Evolutionary conservation across 2,113 vertebrate genomes (phyloP), one percentile per base, ranked within the genome.

Genomic region (Sminthopsis crassicaudata): DNA sequence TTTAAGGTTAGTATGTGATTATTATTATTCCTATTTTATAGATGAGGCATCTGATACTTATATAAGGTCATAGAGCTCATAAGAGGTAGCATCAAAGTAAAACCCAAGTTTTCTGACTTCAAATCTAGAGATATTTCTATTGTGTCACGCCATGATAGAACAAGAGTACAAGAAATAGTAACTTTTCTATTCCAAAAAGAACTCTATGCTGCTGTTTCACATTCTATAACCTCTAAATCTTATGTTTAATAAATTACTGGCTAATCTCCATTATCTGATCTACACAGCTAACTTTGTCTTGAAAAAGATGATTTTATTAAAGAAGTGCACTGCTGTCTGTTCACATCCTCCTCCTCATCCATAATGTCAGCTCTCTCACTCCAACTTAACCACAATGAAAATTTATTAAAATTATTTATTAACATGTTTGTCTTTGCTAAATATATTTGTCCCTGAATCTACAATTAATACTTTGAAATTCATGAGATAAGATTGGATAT

Each of bases 391-490:
- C 9, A 1, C 50, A 0, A 51, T 51, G 50, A 51, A 48, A 48
- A 7, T 48, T 48, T 48, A 48, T 48, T 48, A 48, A 48, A 48
- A 48, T 48, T 48, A 48, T 48, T 48, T 48, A 48, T 48, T 57
- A 92, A 89, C 67, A 46, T 48, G 93, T 97, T 91, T 95, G 53
- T 84, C 42, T 97, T 92, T 36, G 36, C 36, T 67, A 14, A 67
- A 67, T 67, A 30, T n/a, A 36, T 67, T 67, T 67, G 36, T n/a
- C 60, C 14, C 60, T 67, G 60, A 67, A 67, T 67, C 60, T n/a
- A 67, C 30, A 94, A 94, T 94, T 90, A 97, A 91, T 90, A 97
- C 46, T 93, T 92, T 67, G 57, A 67, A 67, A 67, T 67, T 67
- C 30, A n/a, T n/a, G 60, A 67, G 14, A 60, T 60, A 30, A 60